These are phyloP conservation scores for Mythimna ferrago DNA, from an alignment of 2,888 invertebrate species.

Conservation along the genomic window DNA sequence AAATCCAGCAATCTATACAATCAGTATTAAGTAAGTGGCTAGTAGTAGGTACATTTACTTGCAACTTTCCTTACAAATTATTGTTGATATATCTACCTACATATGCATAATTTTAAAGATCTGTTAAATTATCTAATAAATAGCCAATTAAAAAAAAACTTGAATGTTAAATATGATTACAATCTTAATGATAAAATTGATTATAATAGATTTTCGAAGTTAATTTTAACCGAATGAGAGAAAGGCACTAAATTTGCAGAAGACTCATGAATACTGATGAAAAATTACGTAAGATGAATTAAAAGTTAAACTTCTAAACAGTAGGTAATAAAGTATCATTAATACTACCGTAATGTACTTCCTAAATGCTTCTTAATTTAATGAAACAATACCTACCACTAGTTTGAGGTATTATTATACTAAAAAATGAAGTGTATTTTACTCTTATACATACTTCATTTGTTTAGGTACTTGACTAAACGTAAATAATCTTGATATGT, in stretches of 20 bases:
- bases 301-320: constrained; percentile 6
- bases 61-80: not conserved
- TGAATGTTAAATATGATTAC: not conserved
- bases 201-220: constrained; percentile 31
- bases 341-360: not conserved
- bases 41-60: too few relatives aligned
- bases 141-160: constrained; percentile 1
- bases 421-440: not conserved
- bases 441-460: too few relatives aligned
- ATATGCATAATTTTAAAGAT: constrained; percentile 5
- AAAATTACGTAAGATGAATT: constrained; percentile 44
- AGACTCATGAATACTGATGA: constrained; percentile 43
- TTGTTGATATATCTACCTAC: not conserved
- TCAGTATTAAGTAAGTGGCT: too few relatives aligned
- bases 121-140: constrained; percentile 12
- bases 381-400: not conserved
- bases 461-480: too few relatives aligned
- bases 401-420: too few relatives aligned
- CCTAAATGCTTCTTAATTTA: not conserved
- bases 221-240: constrained; percentile 42
- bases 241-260: constrained; percentile 42
- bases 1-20: not conserved
- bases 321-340: constrained; percentile 10
- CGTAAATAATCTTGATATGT: too few relatives aligned
- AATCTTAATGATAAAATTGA: constrained; percentile 25